Conservation (phyloP, 2,888 invertebrate genomes). For the Plagodis pulveraria region DNA sequence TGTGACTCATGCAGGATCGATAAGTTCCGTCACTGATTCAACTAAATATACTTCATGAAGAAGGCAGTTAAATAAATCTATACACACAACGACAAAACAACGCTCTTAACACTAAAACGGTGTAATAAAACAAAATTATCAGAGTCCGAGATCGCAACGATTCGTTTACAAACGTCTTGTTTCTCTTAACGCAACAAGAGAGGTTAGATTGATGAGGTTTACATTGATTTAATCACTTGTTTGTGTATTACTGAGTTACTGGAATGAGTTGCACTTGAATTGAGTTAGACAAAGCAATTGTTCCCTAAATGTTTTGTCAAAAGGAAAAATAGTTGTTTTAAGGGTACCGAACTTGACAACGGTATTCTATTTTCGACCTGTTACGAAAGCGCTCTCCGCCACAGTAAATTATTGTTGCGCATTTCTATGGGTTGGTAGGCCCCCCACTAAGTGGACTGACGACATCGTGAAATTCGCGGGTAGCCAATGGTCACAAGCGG, state of each 20-base stretch:
- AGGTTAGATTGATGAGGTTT: constrained; percentile 14
- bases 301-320: background rate
- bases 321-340: too few species aligned
- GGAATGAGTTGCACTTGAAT: constrained; percentile 9
- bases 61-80: constrained; percentile 24
- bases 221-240: constrained; percentile 10
- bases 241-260: constrained; percentile 10
- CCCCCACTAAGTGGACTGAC: too few species aligned
- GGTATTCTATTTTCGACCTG: too few species aligned
- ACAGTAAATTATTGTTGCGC: too few species aligned
- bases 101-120: constrained; percentile 31
- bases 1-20: too few species aligned
- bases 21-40: background rate
- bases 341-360: too few species aligned
- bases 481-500: too few species aligned
- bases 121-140: constrained; percentile 35
- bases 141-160: constrained; percentile 22
- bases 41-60: constrained; percentile 3
- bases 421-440: too few species aligned
- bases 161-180: constrained; percentile 24
- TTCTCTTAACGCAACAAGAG: constrained; percentile 19
- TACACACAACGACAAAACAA: constrained; percentile 28
- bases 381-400: too few species aligned
- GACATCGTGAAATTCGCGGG: too few species aligned
- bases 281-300: constrained; percentile 1